Percentiles rank a stretch among this genome's conserved stretches.
These are phyloP conservation scores for Herpailurus yagouaroundi DNA, from an alignment of 2,113 vertebrate species.

Conservation along the genomic window DNA sequence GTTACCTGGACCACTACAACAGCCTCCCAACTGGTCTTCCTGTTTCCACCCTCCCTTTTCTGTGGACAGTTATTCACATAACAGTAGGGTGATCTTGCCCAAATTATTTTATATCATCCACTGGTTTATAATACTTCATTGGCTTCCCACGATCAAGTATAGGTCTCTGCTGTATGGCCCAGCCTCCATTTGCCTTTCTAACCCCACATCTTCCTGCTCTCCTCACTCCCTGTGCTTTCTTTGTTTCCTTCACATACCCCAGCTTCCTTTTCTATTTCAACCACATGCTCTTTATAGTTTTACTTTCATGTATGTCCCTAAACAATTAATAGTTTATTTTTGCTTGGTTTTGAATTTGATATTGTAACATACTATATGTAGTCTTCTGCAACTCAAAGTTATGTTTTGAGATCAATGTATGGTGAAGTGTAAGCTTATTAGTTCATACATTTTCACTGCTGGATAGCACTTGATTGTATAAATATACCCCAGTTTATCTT, in stretches of 20 bases:
- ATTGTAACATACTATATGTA: background rate
- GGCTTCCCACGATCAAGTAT: background rate
- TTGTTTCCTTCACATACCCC: background rate
- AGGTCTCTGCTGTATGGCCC: background rate
- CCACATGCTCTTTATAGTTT: background rate
- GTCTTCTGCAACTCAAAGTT: background rate
- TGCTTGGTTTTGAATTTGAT: slow-evolving; percentile 13
- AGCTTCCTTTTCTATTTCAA: background rate
- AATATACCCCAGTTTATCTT: background rate
- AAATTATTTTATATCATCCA: background rate
- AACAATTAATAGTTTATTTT: background rate
- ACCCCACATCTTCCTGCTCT: background rate
- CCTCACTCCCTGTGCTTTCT: background rate
- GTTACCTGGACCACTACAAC: background rate
- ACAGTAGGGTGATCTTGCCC: background rate
- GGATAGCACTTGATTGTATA: background rate
- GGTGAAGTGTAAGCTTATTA: background rate
- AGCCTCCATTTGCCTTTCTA: background rate
- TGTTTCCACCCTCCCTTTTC: background rate
- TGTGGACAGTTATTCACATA: background rate
- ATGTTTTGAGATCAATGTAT: background rate
- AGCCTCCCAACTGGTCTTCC: background rate
- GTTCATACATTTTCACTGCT: background rate
- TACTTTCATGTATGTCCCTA: background rate
- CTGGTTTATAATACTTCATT: background rate